Evolutionary conservation across 2,113 vertebrate genomes (phyloP), one percentile per base, ranked within the genome.

Genomic region (Hippocampus zosterae): DNA sequence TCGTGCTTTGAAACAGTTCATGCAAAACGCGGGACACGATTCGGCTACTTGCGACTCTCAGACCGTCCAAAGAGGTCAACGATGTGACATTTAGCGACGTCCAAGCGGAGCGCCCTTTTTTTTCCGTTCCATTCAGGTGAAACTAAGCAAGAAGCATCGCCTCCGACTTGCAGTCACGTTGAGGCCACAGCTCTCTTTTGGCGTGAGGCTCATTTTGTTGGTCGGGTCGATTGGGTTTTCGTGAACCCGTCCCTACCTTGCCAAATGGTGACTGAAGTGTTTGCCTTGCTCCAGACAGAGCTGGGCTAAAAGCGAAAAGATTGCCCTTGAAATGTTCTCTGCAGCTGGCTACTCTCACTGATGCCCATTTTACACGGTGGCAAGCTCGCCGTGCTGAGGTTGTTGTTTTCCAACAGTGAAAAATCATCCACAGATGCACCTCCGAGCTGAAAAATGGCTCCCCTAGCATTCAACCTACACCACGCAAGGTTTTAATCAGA

Each of bases 221-320:
- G 74, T 70, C 27, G 75, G 61, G 41, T 69, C 6, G 79, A 78
- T 60, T 76, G 85, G 76, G 71, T 79, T 71, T 66, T 89, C 81
- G 81, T 87, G 73, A 85, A 86, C 82, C 81, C 52, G 42, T 77
- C 64, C 48, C 33, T 76, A 80, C 81, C 23, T 68, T 72, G 59
- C 71, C 83, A 72, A 79, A 78, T 74, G 55, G 82, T 71, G 80
- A 81, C 84, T 85, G 77, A 87, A 78, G 76, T 73, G 77, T 84
- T 77, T 73, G 73, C 63, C 72, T 69, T 68, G 59, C 61, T 62
- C 80, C 78, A 78, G 69, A 81, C 74, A 75, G 76, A 84, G 69
- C 55, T 77, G 7, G 77, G 76, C 63, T 52, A 77, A 81, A 85
- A 80, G 73, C 81, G 79, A 85, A 77, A 67, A 67, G 70, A 79